Base-by-base conservation (phyloP, 2,797 vertebrate genomes). In the Sebastiscus albofasciatus region DNA sequence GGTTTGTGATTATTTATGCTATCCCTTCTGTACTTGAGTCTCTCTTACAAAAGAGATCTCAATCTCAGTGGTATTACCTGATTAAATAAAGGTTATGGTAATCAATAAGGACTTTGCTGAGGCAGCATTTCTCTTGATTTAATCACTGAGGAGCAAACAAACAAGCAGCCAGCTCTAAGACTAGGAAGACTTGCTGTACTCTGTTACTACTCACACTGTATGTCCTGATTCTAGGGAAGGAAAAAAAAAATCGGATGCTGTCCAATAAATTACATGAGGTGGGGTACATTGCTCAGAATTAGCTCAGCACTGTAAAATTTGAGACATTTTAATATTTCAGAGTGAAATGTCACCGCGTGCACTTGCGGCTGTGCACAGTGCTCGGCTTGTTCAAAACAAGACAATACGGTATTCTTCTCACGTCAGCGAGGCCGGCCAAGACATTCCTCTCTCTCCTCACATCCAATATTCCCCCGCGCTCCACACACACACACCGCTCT, bases 331-430 rank as follows among this genome's bases (percentile, higher is more conserved):
- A 62, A 83, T 85, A 81, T 81, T 77, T 80, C 27, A 3, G 69
- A 67, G 72, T 46, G 75, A 88, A 86, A 87, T 80, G 73, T 83
- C 83, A 83, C 29, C 1, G 60, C 13, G 33, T 85, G 83, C 71
- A 12, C 42, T 58, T 27, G 1, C 9, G 8, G 4, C 64, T 4
- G 22, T 62, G 22, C 79, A 86, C 66, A 80, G 61, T 12, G 31
- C 56, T 69, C 33, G 1, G 64, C 67, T 64, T 80, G 83, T 85
- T 82, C 72, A 11, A 31, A 73, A 80, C 64, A 22, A 83, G 59
- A 90, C 88, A 80, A 87, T 81, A 49, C 8, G 2, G 31, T 34
- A 89, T 88, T 92, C 82, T 89, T 72, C 82, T 90, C 89, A 87
- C 79, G 52, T 85, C 77, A 27, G 60, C 13, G 12, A 42, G 67